Evolutionary conservation across 2,888 invertebrate species (phyloP).

Genomic region (Aspidiotus rigidus): DNA sequence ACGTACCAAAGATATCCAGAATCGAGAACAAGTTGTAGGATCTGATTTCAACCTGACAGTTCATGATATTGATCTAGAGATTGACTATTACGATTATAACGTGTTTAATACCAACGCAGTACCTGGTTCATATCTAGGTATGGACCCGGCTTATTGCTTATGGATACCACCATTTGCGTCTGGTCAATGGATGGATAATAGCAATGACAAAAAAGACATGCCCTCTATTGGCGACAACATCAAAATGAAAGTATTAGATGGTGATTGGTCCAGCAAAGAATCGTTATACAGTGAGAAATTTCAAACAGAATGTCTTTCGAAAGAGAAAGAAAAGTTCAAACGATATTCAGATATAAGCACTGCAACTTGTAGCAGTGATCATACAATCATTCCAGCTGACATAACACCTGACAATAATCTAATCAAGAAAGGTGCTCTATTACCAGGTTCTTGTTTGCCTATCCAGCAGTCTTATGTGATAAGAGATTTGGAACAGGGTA

Average conservation of each 20-base stretch:
- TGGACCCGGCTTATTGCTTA: constrained; percentile 79
- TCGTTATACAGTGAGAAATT: constrained; percentile 15
- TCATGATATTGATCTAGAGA: constrained; percentile 65
- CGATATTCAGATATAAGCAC: constrained; percentile 17
- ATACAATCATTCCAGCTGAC: not conserved
- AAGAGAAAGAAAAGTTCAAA: constrained; percentile 17
- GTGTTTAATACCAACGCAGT: constrained; percentile 59
- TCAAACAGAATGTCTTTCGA: constrained; percentile 18
- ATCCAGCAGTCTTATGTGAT: constrained; percentile 19
- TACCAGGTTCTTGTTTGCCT: constrained; percentile 11
- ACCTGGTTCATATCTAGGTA: constrained; percentile 76
- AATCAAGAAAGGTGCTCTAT: constrained; percentile 11
- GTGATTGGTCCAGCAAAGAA: constrained; percentile 3
- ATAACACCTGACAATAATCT: constrained; percentile 26
- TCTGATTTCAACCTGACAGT: constrained; percentile 69
- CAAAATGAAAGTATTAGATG: constrained; percentile 13
- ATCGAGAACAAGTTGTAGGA: constrained; percentile 58
- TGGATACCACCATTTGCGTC: constrained; percentile 65
- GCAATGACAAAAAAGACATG: constrained; percentile 12
- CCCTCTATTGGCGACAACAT: constrained; percentile 7
- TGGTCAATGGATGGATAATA: constrained; percentile 34
- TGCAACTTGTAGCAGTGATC: constrained; percentile 15
- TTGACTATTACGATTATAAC: constrained; percentile 83
- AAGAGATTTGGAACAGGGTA: constrained; percentile 1
- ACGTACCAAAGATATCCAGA: constrained; percentile 68